A percentile compares a stretch with the other conserved stretches of the same genome.
Evolutionary conservation across 2,797 vertebrate species (phyloP).

Genomic region (Sandelia bainsii): DNA sequence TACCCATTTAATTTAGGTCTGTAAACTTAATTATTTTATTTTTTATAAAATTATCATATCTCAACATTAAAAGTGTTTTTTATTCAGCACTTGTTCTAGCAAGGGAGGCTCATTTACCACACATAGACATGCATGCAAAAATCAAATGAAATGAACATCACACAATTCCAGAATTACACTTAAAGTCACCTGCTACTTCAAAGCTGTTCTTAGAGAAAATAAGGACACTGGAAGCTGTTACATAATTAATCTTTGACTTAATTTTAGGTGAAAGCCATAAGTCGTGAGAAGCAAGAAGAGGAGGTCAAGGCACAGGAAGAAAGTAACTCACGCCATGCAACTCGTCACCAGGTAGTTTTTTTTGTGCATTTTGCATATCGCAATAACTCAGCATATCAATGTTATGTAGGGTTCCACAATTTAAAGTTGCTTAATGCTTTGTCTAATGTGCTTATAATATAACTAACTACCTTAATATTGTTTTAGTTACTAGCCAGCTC

Average conservation of each 20-base stretch:
- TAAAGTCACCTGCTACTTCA: not conserved
- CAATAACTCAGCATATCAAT: not conserved
- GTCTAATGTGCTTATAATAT: not conserved
- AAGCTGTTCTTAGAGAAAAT: not conserved
- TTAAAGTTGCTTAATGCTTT: not conserved
- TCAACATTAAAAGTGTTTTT: too few relatives aligned
- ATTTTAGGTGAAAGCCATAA: constrained; percentile 94
- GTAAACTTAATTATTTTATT: too few relatives aligned
- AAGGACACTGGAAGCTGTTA: not conserved
- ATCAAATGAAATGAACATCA: not conserved
- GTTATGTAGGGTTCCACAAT: not conserved
- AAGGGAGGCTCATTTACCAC: too few relatives aligned
- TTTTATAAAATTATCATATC: too few relatives aligned
- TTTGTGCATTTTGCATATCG: not conserved
- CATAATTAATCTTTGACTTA: not conserved
- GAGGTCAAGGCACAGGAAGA: constrained; percentile 94
- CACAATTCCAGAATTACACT: not conserved
- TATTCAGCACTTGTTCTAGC: too few relatives aligned
- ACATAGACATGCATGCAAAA: not conserved
- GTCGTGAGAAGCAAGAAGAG: constrained; percentile 97
- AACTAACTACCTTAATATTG: not conserved
- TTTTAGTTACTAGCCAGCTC: not conserved
- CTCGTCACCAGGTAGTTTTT: constrained; percentile 92
- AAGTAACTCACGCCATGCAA: constrained; percentile 92
- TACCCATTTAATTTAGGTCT: too few relatives aligned